Conservation (phyloP, 2,797 vertebrate genomes). For the Orestias chungarensis region DNA sequence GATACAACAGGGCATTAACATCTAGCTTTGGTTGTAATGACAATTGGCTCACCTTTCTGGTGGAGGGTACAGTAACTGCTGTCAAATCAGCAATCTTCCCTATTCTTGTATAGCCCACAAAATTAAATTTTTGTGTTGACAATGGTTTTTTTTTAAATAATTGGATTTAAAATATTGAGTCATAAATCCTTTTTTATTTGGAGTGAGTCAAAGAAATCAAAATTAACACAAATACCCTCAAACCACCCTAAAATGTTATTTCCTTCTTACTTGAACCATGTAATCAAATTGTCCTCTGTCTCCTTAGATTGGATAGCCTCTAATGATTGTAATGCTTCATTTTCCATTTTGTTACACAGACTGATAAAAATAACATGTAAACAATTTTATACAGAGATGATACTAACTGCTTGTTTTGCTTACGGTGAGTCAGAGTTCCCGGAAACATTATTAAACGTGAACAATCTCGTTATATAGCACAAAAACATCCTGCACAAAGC, state of each 20-base stretch:
- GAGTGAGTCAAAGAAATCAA: neutral
- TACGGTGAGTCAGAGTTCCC: constrained; percentile 14
- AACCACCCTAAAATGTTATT: constrained; percentile 39
- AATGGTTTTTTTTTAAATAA: neutral
- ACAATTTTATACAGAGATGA: constrained; percentile 39
- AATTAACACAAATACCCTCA: constrained; percentile 14
- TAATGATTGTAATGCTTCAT: constrained; percentile 8
- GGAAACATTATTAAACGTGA: constrained; percentile 14
- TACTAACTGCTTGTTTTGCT: constrained; percentile 30
- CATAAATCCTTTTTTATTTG: neutral
- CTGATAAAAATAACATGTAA: constrained; percentile 27
- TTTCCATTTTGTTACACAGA: constrained; percentile 30
- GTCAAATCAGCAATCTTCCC: too few relatives aligned
- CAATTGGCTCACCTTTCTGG: too few relatives aligned
- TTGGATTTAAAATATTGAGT: too few relatives aligned
- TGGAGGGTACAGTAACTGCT: too few relatives aligned
- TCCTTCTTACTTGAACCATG: constrained; percentile 5
- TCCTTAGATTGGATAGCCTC: constrained; percentile 30
- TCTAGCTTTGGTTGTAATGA: too few relatives aligned
- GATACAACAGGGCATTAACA: too few relatives aligned
- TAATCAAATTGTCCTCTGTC: constrained; percentile 21
- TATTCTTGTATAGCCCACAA: too few relatives aligned
- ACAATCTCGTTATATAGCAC: constrained; percentile 25
- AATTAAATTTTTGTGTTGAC: neutral
- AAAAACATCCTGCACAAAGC: neutral